Percentiles rank a stretch among this genome's conserved stretches.
Evolutionary conservation across 1,140 invertebrate genomes (phyloP).

Genomic region (Lethocerus indicus): DNA sequence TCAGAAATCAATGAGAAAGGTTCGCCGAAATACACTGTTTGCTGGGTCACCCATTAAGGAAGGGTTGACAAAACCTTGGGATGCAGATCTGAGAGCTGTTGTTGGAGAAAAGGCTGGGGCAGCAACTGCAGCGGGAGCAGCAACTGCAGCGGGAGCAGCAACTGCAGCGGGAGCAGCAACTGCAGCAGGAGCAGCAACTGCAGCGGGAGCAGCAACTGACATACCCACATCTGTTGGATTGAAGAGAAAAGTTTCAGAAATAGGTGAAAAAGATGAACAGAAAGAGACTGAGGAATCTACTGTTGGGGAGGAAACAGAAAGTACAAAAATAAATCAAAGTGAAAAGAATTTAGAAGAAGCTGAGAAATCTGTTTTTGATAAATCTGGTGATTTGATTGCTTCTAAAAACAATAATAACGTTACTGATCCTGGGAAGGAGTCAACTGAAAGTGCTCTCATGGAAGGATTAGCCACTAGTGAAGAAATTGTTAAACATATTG

Average conservation of each 20-base stretch:
- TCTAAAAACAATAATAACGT: neutral
- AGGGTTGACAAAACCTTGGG: constrained; percentile 9
- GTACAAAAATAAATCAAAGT: neutral
- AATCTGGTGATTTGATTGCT: neutral
- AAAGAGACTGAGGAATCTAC: neutral
- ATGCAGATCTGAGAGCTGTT: constrained; percentile 7
- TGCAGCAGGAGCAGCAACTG: neutral
- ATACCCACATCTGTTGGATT: constrained; percentile 2
- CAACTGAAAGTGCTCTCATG: neutral
- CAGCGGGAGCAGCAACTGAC: neutral
- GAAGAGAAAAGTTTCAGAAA: constrained; percentile 1
- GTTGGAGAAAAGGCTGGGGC: too few species aligned
- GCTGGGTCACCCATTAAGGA: too few species aligned
- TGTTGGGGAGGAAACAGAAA: neutral
- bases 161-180: neutral
- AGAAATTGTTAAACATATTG: constrained; percentile 5
- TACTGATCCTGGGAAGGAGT: neutral
- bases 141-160: neutral
- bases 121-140: neutral
- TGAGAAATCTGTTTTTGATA: neutral
- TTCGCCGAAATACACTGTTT: too few species aligned
- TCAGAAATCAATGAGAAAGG: too few species aligned
- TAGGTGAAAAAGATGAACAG: neutral
- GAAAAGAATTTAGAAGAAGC: neutral
- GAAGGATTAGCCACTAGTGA: constrained; percentile 5